These are phyloP conservation scores for Lophotriccus pileatus DNA, from an alignment of 2,797 vertebrate species.

Conservation along the genomic window DNA sequence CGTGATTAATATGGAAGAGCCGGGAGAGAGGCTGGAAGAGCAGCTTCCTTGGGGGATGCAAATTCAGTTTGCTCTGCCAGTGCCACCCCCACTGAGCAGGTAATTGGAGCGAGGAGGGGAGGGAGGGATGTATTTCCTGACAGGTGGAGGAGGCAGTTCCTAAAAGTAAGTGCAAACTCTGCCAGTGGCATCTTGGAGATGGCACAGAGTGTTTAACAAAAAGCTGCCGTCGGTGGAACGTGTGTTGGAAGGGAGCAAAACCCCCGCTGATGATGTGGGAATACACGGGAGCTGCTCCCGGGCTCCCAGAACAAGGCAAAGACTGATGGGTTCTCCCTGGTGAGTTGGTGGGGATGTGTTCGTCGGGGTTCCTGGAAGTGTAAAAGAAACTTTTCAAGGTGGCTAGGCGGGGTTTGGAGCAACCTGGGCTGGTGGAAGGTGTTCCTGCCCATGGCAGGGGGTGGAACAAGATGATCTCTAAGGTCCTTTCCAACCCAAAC, in stretches of 20 bases:
- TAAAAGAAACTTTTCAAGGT: background rate
- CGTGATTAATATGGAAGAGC: background rate
- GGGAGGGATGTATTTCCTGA: background rate
- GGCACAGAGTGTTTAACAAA: background rate
- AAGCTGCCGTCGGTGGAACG: background rate
- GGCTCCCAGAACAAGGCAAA: background rate
- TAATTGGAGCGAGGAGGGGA: background rate
- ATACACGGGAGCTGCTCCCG: too few relatives aligned
- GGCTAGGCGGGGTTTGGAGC: fast-evolving
- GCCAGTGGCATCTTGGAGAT: background rate
- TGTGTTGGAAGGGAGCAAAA: background rate
- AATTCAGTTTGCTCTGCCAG: background rate
- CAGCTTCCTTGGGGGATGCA: background rate
- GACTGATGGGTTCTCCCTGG: background rate
- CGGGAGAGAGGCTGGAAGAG: background rate
- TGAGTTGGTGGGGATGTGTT: background rate
- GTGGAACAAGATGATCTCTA: background rate
- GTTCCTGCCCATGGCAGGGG: background rate
- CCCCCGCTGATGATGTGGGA: too few relatives aligned
- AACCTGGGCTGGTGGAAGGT: fast-evolving
- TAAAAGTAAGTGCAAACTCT: background rate
- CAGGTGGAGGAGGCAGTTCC: background rate
- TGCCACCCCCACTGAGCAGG: fast-evolving
- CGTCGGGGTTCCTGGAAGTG: background rate
- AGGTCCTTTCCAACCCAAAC: background rate